Percentiles rank a stretch among this genome's conserved stretches.
Conservation (phyloP, 2,888 invertebrate species). For the Nudaria mundana region DNA sequence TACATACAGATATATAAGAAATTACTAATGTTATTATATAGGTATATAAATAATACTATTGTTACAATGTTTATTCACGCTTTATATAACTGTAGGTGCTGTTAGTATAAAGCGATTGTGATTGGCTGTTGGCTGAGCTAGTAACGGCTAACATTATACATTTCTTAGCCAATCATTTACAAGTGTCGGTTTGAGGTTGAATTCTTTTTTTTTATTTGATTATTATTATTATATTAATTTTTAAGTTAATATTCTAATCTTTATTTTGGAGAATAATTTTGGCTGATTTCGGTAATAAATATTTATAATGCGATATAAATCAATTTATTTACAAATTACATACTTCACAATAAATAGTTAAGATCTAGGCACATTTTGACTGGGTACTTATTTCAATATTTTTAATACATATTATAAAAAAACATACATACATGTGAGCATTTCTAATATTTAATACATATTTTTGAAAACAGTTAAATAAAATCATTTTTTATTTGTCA, state of each 20-base stretch:
- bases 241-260: conserved; percentile 72
- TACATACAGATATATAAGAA: neutral
- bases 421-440: conserved; percentile 31
- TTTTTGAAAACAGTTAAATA: neutral
- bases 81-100: neutral
- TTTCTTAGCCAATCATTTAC: conserved; percentile 12
- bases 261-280: conserved; percentile 75
- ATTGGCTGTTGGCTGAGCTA: neutral
- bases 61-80: neutral
- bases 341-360: conserved; percentile 35
- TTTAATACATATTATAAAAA: conserved; percentile 10
- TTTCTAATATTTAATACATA: conserved; percentile 8
- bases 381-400: conserved; percentile 15
- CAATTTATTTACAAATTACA: conserved; percentile 40
- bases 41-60: neutral
- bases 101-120: neutral
- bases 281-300: conserved; percentile 76
- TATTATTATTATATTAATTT: conserved; percentile 39
- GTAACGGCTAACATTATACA: no score
- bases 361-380: conserved; percentile 33
- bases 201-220: conserved; percentile 52
- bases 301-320: conserved; percentile 66
- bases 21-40: neutral
- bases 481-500: conserved; percentile 7
- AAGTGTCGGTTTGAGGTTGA: conserved; percentile 28